Evolutionary conservation across 2,888 invertebrate species (phyloP), one percentile per base, ranked within the genome.

Genomic region (Parelbella ahira): DNA sequence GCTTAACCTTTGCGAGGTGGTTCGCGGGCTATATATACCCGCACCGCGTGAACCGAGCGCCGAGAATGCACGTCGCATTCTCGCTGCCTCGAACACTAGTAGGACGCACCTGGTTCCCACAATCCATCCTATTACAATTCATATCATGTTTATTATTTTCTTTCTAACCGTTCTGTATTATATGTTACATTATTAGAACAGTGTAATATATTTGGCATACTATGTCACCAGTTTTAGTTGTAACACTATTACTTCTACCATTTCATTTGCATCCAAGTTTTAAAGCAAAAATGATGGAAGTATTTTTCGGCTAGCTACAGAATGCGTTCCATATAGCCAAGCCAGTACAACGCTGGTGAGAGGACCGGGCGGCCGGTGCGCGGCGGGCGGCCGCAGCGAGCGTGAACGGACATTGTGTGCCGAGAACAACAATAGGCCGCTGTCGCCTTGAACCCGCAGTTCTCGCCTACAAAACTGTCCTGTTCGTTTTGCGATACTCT

Each of bases 1-100:
- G 63, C 53, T 68, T 73, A 79, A 81, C 83, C 83, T 83, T 83
- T 83, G 19, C 64, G 75, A 72, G 69, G 74, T 65, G 62, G 66
- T 64, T 63, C 60, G 68, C 60, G 52, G 45, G 49, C 67, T 83
- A 83, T 76, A 70, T 68, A 71, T 79, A 79, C 38, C 48, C 33
- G 45, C 54, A 36, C 33, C 33, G 49, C 43, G 41, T 37, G 51
- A 53, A 45, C 49, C 54, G 58, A 50, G 58, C 68, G 56, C 63
- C 56, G 65, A 60, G 72, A 70, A 72, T 71, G 77, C 71, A 63
- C 48, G 51, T 49, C 58, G 58, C 54, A 50, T 56, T 51, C 58
- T 45, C 44, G 51, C 49, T 33, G 13, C 36, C 37, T 38, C 37
- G n/a, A n/a, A n/a, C n/a, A n/a, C 44, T 48, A 45, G 37, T 47